Base-by-base conservation (phyloP, 2,888 invertebrate species). In the Lithophane ornitopus region DNA sequence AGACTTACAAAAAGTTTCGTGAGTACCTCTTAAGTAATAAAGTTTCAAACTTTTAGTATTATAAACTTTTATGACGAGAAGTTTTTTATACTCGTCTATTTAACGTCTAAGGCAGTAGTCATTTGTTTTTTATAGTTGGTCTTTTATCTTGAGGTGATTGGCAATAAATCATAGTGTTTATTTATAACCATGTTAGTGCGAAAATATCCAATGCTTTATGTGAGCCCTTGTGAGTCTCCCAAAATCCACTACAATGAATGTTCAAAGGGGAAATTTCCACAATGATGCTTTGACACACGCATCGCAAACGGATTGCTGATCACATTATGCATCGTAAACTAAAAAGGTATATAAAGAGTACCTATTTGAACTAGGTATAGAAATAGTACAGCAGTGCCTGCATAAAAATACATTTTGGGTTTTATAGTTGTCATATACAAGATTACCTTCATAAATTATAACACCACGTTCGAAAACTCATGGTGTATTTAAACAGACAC, bases 1-100 rank as follows among this genome's bases (percentile, higher is more conserved):
- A 54, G 14, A 52, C 41, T 61, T 74, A 12, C n/a, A 81, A 81
- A 75, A 85, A 85, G 74, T 80, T 81, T 39, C 9, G 8, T 44
- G 49, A 73, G 84, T 61, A 74, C 59, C 59, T 65, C 44, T 69
- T 69, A 72, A 70, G 81, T 70, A 80, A 61, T 80, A 84, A 81
- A 81, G 61, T 81, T 67, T 52, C 34, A 34, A 67, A 81, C 62
- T 81, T 56, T 81, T 59, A 56, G 67, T 71, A 80, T 74, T 81
- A 72, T 80, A 70, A 80, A 85, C 44, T 85, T 82, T 82, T 81
- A 85, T 85, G 70, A 66, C 58, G 39, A n/a, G 63, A 85, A 85
- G 46, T 85, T 81, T 85, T 77, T 85, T 85, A 76, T 52, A 58
- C 28, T 82, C 39, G 41, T 68, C 61, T 66, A 62, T 81, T 72